Percentiles rank a stretch among this genome's conserved stretches.
Conservation (phyloP, 2,113 vertebrate genomes). For the Sylvietta virens region DNA sequence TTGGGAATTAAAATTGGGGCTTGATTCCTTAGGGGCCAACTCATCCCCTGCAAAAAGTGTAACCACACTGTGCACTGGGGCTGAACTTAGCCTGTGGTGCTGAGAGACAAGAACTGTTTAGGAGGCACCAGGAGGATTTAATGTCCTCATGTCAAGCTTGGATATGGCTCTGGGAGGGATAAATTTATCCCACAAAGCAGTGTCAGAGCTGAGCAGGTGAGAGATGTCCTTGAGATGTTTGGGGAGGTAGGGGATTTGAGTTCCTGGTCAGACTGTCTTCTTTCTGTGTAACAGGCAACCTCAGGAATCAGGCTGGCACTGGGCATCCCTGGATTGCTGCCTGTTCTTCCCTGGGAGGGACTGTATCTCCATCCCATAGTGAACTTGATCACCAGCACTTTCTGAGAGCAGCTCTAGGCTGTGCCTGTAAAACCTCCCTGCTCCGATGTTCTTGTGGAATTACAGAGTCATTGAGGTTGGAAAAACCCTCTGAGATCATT, state of each 20-base stretch:
- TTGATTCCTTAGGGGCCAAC: not conserved
- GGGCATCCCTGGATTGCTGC: not conserved
- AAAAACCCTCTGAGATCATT: not conserved
- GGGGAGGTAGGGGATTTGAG: not conserved
- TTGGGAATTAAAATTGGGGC: not conserved
- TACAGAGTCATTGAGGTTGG: not conserved
- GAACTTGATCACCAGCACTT: not conserved
- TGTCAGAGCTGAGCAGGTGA: not conserved
- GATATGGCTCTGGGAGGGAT: not conserved
- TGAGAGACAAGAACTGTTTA: rapidly evolving
- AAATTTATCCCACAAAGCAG: not conserved
- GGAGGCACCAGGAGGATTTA: not conserved
- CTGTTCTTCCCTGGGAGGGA: rapidly evolving
- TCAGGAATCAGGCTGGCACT: not conserved
- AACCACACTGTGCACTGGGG: rapidly evolving
- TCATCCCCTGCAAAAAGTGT: not conserved
- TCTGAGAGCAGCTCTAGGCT: not conserved
- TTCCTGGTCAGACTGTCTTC: not conserved
- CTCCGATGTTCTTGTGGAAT: not conserved
- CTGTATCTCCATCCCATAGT: rapidly evolving
- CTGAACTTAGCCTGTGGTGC: not conserved
- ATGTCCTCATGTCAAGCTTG: rapidly evolving
- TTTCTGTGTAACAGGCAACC: rapidly evolving
- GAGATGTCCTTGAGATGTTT: not conserved
- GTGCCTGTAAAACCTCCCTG: not conserved